These are phyloP conservation scores for Caradrina clavipalpis DNA, from an alignment of 2,888 invertebrate genomes.

Conservation along the genomic window DNA sequence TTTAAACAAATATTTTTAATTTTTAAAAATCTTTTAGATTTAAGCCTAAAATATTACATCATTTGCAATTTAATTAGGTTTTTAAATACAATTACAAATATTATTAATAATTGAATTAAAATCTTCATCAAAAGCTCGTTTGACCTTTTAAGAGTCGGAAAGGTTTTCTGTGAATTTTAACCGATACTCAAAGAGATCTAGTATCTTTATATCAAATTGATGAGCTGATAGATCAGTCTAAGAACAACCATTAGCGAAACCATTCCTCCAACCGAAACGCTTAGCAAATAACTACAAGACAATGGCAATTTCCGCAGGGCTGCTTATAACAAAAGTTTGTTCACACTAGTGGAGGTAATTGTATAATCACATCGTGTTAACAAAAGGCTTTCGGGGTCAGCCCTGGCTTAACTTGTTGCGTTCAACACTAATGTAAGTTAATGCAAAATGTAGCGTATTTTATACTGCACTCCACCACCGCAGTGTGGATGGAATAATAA, in stretches of 20 bases:
- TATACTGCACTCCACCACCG: conserved; percentile 29
- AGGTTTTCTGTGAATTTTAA: conserved; percentile 15
- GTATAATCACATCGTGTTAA: conserved; percentile 62
- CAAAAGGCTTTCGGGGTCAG: conserved; percentile 66
- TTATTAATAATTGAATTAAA: conserved; percentile 2
- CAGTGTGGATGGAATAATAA: conserved; percentile 20
- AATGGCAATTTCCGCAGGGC: not conserved
- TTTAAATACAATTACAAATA: no score
- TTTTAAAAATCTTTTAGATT: not conserved
- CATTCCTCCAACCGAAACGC: not conserved
- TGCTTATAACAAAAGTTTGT: conserved; percentile 22
- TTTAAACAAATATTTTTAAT: not conserved
- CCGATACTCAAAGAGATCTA: not conserved
- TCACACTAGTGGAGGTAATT: conserved; percentile 45
- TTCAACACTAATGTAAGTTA: conserved; percentile 65
- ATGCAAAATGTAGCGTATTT: conserved; percentile 60
- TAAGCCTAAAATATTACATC: not conserved
- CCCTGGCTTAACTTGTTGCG: conserved; percentile 81
- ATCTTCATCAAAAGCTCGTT: conserved; percentile 20
- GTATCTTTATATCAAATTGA: not conserved
- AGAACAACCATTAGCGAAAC: not conserved
- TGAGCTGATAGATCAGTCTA: not conserved
- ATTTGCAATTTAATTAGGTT: no score
- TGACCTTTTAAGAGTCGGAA: conserved; percentile 26
- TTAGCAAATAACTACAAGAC: conserved; percentile 10